Evolutionary conservation across 2,888 invertebrate genomes (phyloP), one percentile per base, ranked within the genome.

Genomic region (Prenolepis imparis): DNA sequence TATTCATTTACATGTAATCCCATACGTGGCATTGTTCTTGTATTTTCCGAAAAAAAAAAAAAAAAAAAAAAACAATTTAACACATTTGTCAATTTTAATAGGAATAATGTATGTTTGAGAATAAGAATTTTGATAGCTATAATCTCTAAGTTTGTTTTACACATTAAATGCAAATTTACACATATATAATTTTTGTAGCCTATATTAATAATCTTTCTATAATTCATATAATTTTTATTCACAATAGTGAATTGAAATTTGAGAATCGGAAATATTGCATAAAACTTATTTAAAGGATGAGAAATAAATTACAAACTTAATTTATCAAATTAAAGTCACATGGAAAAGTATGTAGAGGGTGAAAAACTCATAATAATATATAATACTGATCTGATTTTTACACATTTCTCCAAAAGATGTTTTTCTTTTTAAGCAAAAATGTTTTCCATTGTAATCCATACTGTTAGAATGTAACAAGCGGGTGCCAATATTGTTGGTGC

Each of bases 1-100:
- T 28, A 63, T 44, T 74, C 48, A 36, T 52, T 75, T 66, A 32
- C 36, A 36, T 36, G 61, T n/a, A 48, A 48, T 57, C 24, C 36
- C 28, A 36, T 36, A 75, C 24, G 12, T n/a, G 32, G 52, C 36
- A 75, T 75, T 66, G 75, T 75, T 64, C 36, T 36, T 64, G 32
- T 8, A 0, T 52, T 52, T 64, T 18, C 15, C 41, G 24, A 66
- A 36, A 36, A 75, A 36, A 18, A 52, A 5, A 48, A 3, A n/a
- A n/a, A n/a, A n/a, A n/a, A n/a, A n/a, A n/a, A n/a, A n/a, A n/a
- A n/a, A n/a, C n/a, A n/a, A n/a, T n/a, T 28, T 44, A 74, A 61
- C 61, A 18, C 24, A 48, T 24, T 64, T 75, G 32, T 64, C 4
- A 41, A 44, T 74, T 63, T 63, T 63, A 6, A 57, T 9, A 15